Evolutionary conservation across 2,888 invertebrate genomes (phyloP), one percentile per base, ranked within the genome.

Genomic region (Aradus depressus): DNA sequence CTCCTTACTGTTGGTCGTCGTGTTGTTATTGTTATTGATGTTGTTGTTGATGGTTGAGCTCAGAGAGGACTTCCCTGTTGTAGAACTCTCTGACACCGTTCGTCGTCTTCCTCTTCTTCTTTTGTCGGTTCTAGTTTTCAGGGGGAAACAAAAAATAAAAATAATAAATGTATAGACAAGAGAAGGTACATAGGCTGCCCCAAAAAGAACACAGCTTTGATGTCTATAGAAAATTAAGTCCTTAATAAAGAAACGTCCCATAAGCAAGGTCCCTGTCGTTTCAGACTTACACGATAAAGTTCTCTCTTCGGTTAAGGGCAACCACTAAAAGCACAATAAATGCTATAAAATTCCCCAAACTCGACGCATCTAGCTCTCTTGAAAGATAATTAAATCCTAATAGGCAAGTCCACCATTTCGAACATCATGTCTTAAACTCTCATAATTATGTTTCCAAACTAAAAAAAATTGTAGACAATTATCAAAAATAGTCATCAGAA

Each of bases 21-120:
- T 48, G 16, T 47, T 38, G 6, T 47, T 37, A 23, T 45, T 47
- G n/a, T 51, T 51, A 16, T 50, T 52, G 8, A 43, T 43, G 8
- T 48, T 47, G 19, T 34, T 45, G 31, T 25, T 22, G 10, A 25
- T 51, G 34, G 43, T 18, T 28, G 28, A 23, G 12, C 25, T 23
- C 23, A 32, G 12, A 21, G 52, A 50, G 10, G 50, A 23, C 41
- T 55, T 52, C 6, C 35, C 16, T 22, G 47, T 16, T 18, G 42
- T 42, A 23, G 42, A 42, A 35, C 66, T 68, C 47, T 69, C 68
- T n/a, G 64, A 64, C 1, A 64, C 59, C 3, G 68, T 67, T 44
- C 67, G 67, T 51, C 68, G 63, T 42, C 70, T 62, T 16, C 70
- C 68, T 55, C 72, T 64, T 44, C 70, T 67, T 58, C 70, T 66